phyloP scores from a whole-genome alignment of 2,797 vertebrate genomes.

The Tokudaia tokunoshimensis region DNA sequence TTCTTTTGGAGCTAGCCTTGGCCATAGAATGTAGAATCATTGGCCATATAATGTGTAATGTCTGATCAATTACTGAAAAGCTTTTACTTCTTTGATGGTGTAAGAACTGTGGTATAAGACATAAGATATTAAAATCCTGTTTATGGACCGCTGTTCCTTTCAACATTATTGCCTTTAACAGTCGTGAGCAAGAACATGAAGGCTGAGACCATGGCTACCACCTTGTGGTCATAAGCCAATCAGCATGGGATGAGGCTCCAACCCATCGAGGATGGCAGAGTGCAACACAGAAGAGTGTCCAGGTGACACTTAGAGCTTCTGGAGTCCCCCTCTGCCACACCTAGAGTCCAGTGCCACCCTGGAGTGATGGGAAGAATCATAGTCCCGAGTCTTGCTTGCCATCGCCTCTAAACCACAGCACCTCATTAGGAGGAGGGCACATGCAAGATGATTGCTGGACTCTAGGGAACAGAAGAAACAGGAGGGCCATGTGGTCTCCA shows the following conservation, averaged over 20 bases:
- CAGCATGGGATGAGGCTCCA: neutral
- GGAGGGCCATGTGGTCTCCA: too few species aligned
- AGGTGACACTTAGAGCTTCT: neutral
- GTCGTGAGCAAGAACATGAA: neutral
- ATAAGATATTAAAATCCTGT: neutral
- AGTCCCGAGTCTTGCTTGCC: neutral
- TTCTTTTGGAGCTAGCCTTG: neutral
- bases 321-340: neutral
- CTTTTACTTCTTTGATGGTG: neutral
- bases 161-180: too few species aligned
- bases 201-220: neutral
- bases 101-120: neutral
- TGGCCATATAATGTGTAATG: neutral
- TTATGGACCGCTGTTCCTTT: neutral
- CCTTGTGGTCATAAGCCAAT: neutral
- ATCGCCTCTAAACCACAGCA: neutral
- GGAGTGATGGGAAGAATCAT: too few species aligned
- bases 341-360: neutral
- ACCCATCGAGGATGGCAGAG: neutral
- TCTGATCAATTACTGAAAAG: neutral
- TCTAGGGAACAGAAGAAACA: neutral
- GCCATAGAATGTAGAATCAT: too few species aligned
- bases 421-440: neutral
- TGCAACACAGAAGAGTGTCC: neutral
- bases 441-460: rapidly evolving